A percentile compares a stretch with the other conserved stretches of the same genome.
phyloP scores from a whole-genome alignment of 2,888 invertebrate species.

The Ectropis crepuscularia region DNA sequence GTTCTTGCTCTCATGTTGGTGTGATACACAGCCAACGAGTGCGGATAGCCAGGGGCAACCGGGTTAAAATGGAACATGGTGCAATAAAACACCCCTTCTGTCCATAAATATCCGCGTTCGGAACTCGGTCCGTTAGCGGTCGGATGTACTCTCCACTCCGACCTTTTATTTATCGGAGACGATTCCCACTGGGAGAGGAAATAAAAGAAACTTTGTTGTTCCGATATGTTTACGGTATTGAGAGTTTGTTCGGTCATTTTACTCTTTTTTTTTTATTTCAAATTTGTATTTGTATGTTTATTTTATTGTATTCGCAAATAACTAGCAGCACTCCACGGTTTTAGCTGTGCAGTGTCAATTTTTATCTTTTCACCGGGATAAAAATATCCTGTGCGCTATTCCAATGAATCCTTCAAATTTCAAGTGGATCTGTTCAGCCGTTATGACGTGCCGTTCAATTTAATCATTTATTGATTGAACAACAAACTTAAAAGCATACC shows the following conservation, averaged over 20 bases:
- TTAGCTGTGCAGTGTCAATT: too few relatives aligned
- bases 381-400: too few relatives aligned
- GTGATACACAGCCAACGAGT: slow-evolving; percentile 62
- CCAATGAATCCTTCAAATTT: too few relatives aligned
- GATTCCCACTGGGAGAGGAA: slow-evolving; percentile 56
- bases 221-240: not conserved
- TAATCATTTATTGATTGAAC: too few relatives aligned
- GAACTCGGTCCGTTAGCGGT: slow-evolving; percentile 83
- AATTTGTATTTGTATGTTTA: not conserved
- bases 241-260: slow-evolving; percentile 15
- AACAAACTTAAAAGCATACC: too few relatives aligned
- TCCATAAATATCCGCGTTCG: slow-evolving; percentile 82
- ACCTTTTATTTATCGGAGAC: slow-evolving; percentile 77
- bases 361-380: too few relatives aligned
- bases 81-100: slow-evolving; percentile 82
- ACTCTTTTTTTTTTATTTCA: slow-evolving; percentile 24
- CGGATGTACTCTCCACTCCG: slow-evolving; percentile 72
- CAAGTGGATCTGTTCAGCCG: too few relatives aligned
- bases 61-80: slow-evolving; percentile 78
- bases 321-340: too few relatives aligned
- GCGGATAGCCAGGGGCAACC: slow-evolving; percentile 80
- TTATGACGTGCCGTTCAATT: too few relatives aligned
- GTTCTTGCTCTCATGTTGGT: slow-evolving; percentile 41
- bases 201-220: slow-evolving; percentile 30
- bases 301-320: too few relatives aligned